Evolutionary conservation across 2,113 vertebrate genomes (phyloP).

Genomic region (Oreochromis niloticus): DNA sequence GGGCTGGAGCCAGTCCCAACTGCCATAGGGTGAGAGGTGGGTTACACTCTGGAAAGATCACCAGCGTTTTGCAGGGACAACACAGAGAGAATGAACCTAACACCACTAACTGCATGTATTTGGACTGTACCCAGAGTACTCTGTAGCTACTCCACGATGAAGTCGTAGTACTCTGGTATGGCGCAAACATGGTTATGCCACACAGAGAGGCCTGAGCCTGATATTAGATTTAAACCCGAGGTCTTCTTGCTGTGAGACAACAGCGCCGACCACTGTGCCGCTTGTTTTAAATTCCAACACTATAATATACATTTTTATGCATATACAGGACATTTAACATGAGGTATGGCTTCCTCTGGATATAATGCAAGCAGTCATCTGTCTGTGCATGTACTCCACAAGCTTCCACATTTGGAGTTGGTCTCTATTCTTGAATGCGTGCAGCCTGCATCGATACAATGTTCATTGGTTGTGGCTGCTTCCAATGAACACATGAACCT

Average conservation of each 20-base stretch:
- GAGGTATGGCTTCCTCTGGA: neutral
- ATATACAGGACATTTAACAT: neutral
- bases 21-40: neutral
- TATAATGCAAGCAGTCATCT: neutral
- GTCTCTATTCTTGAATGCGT: neutral
- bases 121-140: neutral
- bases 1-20: neutral
- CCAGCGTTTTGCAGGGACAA: neutral
- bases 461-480: neutral
- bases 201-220: neutral
- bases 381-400: neutral
- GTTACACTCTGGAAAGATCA: neutral
- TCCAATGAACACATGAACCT: neutral
- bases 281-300: neutral
- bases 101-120: neutral
- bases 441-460: neutral
- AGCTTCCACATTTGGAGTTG: neutral
- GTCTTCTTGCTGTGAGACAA: neutral
- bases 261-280: neutral
- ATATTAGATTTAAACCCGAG: neutral
- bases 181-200: neutral
- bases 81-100: neutral
- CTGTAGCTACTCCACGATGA: neutral
- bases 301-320: neutral
- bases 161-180: neutral